Evolutionary conservation across 2,888 invertebrate species (phyloP), one percentile per base, ranked within the genome.

Genomic region (Euproctis similis): DNA sequence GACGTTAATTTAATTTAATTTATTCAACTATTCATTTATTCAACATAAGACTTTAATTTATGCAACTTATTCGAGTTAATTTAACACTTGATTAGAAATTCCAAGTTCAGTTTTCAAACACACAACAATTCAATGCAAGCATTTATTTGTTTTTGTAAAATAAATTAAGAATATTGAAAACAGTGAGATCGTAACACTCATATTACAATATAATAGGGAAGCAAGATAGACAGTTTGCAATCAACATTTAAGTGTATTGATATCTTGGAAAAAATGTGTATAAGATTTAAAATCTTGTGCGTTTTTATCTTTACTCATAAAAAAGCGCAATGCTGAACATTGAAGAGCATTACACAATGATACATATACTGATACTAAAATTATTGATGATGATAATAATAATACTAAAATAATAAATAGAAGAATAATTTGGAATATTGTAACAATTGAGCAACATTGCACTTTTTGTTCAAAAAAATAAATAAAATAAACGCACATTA

Each of bases 111-210:
- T 64, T 65, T 55, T 58, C 59, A 57, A 59, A 64, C 60, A 68
- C 52, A 60, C 37, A 69, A 67, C 59, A 67, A 50, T 60, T 46
- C 46, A 66, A 55, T 62, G 78, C 77, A 78, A 78, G 80, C 81
- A 72, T 58, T 62, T 50, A 20, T 60, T 46, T 41, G 36, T 60
- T 46, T 69, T 53, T 49, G 40, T 58, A 51, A 45, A n/a, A 39
- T 56, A 51, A 46, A 51, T 62, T n/a, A 72, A 50, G 65, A 56
- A 44, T 48, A 52, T 58, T 33, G 56, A 71, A 51, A 67, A 67
- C 54, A 55, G 72, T 72, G 69, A 63, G 31, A 34, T 52, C 33
- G n/a, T n/a, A 21, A 54, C 45, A 49, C 39, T 48, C 46, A 53
- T 37, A 53, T 53, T 44, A 55, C 55, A 58, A 66, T n/a, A n/a